Conservation (phyloP, 2,113 vertebrate genomes). For the Cercopithecus mona region DNA sequence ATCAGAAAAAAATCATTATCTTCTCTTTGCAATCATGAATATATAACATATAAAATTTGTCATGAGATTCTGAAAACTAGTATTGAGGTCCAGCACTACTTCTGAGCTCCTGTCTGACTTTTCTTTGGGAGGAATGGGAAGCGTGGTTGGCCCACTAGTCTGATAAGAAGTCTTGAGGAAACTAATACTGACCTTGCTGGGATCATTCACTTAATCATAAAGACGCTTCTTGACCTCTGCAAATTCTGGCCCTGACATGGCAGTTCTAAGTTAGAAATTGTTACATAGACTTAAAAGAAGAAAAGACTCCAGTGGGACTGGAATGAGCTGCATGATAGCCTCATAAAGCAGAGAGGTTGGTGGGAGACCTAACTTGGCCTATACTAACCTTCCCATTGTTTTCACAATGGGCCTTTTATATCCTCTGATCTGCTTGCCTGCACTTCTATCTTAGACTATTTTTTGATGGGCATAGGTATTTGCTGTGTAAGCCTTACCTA, state of each 20-base stretch:
- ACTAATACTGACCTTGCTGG: not conserved
- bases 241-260: not conserved
- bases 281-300: not conserved
- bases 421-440: not conserved
- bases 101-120: not conserved
- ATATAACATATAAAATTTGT: not conserved
- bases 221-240: not conserved
- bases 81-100: not conserved
- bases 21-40: not conserved
- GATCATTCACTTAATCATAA: not conserved
- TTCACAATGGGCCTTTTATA: not conserved
- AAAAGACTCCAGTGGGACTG: not conserved
- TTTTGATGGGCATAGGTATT: not conserved
- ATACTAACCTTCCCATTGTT: not conserved
- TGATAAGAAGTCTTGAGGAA: not conserved
- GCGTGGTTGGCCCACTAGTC: not conserved
- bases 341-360: not conserved
- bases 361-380: not conserved
- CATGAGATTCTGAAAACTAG: not conserved
- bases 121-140: not conserved
- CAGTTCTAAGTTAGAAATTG: not conserved
- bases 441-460: not conserved
- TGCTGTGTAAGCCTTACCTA: slow-evolving; percentile 33
- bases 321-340: not conserved
- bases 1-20: not conserved